These are phyloP conservation scores for Amphimedon queenslandica DNA, from an alignment of 37 sponge, comb jelly and placozoan species.

Conservation along the genomic window DNA sequence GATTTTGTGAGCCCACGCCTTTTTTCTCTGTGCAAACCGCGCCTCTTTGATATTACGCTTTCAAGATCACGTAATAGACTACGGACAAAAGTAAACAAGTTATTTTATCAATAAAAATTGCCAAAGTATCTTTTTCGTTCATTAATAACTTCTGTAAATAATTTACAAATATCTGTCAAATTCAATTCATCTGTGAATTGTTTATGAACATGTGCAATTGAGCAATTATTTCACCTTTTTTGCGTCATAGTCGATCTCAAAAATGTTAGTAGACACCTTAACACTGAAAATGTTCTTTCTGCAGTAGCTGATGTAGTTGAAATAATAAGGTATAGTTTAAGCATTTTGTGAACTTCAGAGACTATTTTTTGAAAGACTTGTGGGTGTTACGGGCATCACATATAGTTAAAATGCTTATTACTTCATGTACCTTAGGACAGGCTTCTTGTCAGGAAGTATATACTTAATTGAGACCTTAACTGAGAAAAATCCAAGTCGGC, in stretches of 20 bases:
- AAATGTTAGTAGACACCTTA: conserved; percentile 18
- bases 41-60: no score
- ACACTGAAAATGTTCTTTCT: conserved; percentile 45
- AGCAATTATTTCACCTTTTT: conserved; percentile 11
- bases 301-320: conserved; percentile 43
- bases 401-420: conserved; percentile 24
- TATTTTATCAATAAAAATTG: no score
- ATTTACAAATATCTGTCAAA: neutral
- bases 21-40: no score
- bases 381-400: conserved; percentile 6
- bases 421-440: conserved; percentile 2
- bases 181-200: conserved; percentile 13
- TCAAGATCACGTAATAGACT: no score
- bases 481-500: no score
- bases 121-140: no score
- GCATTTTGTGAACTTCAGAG: conserved; percentile 23
- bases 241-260: conserved; percentile 41
- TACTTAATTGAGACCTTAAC: conserved; percentile 3
- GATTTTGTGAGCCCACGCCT: no score
- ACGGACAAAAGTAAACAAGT: no score
- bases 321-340: conserved; percentile 20
- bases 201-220: conserved; percentile 15
- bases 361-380: neutral
- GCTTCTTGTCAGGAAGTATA: neutral
- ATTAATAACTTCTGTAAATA: no score